Evolutionary conservation across 2,888 invertebrate genomes (phyloP).

Genomic region (Sarcophaga variegata): DNA sequence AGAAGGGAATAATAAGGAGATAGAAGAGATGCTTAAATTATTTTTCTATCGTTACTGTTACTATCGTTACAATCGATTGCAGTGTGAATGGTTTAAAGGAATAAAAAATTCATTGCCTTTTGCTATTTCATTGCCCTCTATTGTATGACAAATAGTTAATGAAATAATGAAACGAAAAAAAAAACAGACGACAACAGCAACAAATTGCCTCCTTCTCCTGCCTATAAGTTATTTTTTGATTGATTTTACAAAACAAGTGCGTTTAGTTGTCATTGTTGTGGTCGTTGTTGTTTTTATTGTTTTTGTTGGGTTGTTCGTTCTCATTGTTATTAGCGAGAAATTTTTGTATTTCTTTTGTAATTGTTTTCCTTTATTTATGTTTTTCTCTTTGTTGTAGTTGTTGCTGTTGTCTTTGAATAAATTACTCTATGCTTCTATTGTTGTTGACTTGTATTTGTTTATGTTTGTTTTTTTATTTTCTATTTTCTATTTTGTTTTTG

Average conservation of each 20-base stretch:
- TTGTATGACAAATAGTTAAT: conserved; percentile 11
- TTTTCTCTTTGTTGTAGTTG: background rate
- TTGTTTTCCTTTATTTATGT: background rate
- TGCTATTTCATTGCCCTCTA: background rate
- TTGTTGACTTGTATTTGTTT: background rate
- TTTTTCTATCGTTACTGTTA: no score
- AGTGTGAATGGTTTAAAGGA: no score
- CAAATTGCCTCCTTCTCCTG: background rate
- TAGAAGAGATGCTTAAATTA: no score
- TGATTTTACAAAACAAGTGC: conserved; percentile 44
- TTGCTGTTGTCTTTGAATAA: conserved; percentile 51
- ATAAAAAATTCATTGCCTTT: background rate
- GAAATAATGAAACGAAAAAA: conserved; percentile 7
- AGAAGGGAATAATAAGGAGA: no score
- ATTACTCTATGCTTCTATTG: conserved; percentile 44
- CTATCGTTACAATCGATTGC: no score
- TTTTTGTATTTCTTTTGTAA: background rate
- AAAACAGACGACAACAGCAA: no score
- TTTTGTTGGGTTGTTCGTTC: background rate
- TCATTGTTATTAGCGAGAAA: background rate
- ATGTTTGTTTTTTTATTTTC: background rate
- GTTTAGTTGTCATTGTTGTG: background rate
- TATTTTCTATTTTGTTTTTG: background rate
- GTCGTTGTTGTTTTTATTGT: background rate
- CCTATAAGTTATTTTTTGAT: conserved; percentile 26